Conservation (phyloP, 2,888 invertebrate genomes). For the Mechanitis messenoides region DNA sequence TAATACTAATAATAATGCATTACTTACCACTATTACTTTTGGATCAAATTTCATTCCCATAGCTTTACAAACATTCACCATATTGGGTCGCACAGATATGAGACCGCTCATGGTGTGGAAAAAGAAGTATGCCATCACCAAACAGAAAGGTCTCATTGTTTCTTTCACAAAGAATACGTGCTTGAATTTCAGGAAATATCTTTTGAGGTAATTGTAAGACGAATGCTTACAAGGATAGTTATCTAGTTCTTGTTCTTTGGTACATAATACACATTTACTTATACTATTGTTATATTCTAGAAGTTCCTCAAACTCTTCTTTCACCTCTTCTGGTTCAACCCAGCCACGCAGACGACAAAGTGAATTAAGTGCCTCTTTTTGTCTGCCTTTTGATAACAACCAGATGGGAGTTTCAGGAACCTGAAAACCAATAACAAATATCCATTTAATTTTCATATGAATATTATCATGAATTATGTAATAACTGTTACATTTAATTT, state of each 20-base stretch:
- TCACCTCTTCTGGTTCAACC: conserved; percentile 68
- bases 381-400: conserved; percentile 75
- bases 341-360: conserved; percentile 76
- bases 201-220: conserved; percentile 43
- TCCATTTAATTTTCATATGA: conserved; percentile 3
- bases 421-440: conserved; percentile 40
- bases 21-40: conserved; percentile 68
- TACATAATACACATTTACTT: conserved; percentile 54
- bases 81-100: conserved; percentile 70
- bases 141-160: conserved; percentile 67
- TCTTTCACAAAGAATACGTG: conserved; percentile 68
- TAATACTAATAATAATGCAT: background rate
- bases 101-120: conserved; percentile 72
- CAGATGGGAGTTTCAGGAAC: conserved; percentile 78
- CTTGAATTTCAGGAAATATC: conserved; percentile 44
- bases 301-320: conserved; percentile 69
- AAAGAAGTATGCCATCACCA: conserved; percentile 74
- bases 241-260: conserved; percentile 43
- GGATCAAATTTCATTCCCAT: conserved; percentile 66
- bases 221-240: conserved; percentile 48
- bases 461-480: background rate
- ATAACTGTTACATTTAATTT: background rate
- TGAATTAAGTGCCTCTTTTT: conserved; percentile 69
- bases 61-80: conserved; percentile 73
- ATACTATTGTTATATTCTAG: conserved; percentile 59